Percentiles rank a stretch among this genome's conserved stretches.
Evolutionary conservation across 2,797 vertebrate genomes (phyloP).

Genomic region (Xenops minutus): DNA sequence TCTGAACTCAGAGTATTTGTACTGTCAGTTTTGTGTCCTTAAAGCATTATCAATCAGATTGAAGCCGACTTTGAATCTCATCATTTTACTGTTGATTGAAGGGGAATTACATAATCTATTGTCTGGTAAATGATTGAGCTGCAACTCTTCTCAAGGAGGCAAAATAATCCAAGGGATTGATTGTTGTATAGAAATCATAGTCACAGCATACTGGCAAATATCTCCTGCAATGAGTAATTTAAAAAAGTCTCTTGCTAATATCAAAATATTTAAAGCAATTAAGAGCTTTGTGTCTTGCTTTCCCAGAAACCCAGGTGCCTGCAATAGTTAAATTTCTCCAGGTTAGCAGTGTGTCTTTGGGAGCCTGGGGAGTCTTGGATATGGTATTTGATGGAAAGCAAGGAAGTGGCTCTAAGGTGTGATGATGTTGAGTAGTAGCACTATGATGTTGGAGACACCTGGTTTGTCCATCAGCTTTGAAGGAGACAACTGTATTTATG

Average conservation of each 20-base stretch:
- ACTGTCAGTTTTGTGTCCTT: background rate
- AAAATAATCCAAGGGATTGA: background rate
- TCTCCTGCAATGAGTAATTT: background rate
- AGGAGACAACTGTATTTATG: fast-evolving
- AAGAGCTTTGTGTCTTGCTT: background rate
- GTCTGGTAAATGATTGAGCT: background rate
- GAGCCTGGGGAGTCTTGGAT: background rate
- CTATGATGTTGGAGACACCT: background rate
- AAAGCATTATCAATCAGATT: background rate
- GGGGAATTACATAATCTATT: background rate
- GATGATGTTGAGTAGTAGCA: background rate
- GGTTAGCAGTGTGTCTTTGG: background rate
- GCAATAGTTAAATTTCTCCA: background rate
- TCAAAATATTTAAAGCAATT: background rate
- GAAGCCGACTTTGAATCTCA: background rate
- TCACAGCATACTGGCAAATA: background rate
- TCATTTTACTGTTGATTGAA: background rate
- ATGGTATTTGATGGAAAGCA: background rate
- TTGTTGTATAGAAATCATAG: background rate
- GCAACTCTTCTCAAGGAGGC: background rate
- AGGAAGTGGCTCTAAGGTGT: background rate
- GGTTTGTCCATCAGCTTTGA: background rate
- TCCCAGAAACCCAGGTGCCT: background rate
- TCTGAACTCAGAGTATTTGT: background rate
- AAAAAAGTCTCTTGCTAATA: background rate